phyloP scores from a whole-genome alignment of 2,797 vertebrate species.

The Enteromius mattozi region DNA sequence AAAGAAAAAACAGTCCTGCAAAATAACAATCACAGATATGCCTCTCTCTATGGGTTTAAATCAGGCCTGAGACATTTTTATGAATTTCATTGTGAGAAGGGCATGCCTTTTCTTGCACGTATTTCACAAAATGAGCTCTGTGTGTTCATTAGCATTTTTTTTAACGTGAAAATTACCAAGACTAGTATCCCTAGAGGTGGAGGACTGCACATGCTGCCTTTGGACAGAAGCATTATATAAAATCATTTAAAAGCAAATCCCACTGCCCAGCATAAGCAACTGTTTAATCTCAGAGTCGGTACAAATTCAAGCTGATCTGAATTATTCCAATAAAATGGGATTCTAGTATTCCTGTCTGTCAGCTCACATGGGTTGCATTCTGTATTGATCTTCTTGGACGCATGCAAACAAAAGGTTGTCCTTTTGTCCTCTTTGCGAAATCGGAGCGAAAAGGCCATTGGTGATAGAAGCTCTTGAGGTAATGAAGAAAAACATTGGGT shows the following conservation, averaged over 20 bases:
- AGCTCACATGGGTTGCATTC: background rate
- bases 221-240: slow-evolving; percentile 58
- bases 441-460: slow-evolving; percentile 8
- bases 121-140: slow-evolving; percentile 63
- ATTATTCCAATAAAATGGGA: slow-evolving; percentile 47
- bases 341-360: slow-evolving; percentile 41
- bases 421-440: background rate
- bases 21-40: slow-evolving; percentile 18
- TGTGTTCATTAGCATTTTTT: slow-evolving; percentile 61
- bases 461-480: slow-evolving; percentile 7
- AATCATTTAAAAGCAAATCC: slow-evolving; percentile 52
- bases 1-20: background rate
- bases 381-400: slow-evolving; percentile 7
- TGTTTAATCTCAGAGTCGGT: slow-evolving; percentile 37
- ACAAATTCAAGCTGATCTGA: slow-evolving; percentile 47
- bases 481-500: slow-evolving; percentile 12
- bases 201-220: slow-evolving; percentile 59
- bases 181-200: slow-evolving; percentile 54
- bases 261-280: slow-evolving; percentile 39
- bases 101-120: slow-evolving; percentile 67
- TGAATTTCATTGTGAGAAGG: slow-evolving; percentile 62
- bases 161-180: slow-evolving; percentile 56
- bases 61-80: slow-evolving; percentile 57
- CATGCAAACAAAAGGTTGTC: slow-evolving; percentile 1
- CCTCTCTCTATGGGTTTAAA: slow-evolving; percentile 57